Evolutionary conservation across 1,140 invertebrate genomes (phyloP), one percentile per base, ranked within the genome.

Genomic region (Eueides isabella): DNA sequence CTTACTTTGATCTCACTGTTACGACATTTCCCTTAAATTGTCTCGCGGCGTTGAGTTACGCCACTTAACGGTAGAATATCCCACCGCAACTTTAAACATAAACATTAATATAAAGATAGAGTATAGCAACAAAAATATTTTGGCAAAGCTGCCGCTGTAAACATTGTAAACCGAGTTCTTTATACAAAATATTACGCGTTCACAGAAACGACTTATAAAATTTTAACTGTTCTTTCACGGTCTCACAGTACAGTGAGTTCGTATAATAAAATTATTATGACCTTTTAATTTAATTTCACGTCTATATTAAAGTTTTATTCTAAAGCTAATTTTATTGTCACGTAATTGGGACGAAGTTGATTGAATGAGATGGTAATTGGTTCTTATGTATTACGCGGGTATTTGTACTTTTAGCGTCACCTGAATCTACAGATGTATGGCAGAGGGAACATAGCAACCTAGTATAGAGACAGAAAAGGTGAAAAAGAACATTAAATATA

Each of bases 191-290:
- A 55, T 38, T 38, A 38, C 26, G 23, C 48, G 12, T n/a, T 26
- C 19, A 26, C 48, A 9, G 26, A 55, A 55, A 55, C 19, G 48
- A 23, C 48, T 55, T 55, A 55, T 23, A 55, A 55, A 55, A 55
- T 55, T 55, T 55, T 55, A 55, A 55, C 23, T 4, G 23, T 23
- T 26, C 48, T 55, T 55, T 55, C 48, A 55, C 48, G 48, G 26
- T 19, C 48, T 55, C 23, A 12, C 48, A 55, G 16, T 55, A 55
- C 48, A 23, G 6, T 55, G 48, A 23, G 16, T 55, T 55, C 7
- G 48, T 19, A 11, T 55, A 55, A 55, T 55, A 26, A 55, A 55
- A 55, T 55, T 55, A 55, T 55, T 55, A 55, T 55, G 48, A 23
- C 2, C 48, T 26, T 55, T 26, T 55, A 55, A 55, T 23, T 55